Conservation (phyloP, 64 coral and sea anemone species). For the Hydrozoanthus tunicans region DNA sequence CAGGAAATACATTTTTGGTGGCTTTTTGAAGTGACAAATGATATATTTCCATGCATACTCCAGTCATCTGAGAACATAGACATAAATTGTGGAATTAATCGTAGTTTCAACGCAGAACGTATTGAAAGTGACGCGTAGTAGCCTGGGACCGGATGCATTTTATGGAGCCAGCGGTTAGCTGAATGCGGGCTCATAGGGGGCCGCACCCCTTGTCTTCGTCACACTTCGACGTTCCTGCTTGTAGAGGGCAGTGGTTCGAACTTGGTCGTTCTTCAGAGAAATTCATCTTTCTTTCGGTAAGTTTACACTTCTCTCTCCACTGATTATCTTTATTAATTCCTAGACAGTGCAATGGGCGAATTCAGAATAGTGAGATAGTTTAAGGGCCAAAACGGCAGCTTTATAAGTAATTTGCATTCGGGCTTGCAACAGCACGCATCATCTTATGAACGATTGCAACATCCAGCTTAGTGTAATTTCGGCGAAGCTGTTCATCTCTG, state of each 20-base stretch:
- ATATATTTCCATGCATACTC: no score
- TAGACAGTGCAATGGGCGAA: background rate
- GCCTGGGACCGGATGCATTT: conserved; percentile 23
- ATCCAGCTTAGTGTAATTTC: conserved; percentile 7
- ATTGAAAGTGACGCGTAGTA: background rate
- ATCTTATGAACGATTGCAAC: conserved; percentile 40
- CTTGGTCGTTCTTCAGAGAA: background rate
- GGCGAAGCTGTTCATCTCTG: conserved; percentile 25
- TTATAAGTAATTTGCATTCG: conserved; percentile 31
- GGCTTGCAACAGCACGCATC: background rate
- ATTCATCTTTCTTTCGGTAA: conserved; percentile 12
- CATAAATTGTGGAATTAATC: no score
- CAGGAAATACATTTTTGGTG: no score
- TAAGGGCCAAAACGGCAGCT: background rate
- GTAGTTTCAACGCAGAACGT: no score
- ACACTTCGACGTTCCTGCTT: conserved; percentile 37
- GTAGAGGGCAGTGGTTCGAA: conserved; percentile 46
- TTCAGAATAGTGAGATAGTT: background rate
- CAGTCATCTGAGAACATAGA: no score
- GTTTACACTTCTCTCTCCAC: background rate
- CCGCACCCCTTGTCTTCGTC: conserved; percentile 52
- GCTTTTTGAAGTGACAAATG: no score
- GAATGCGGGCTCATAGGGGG: conserved; percentile 38
- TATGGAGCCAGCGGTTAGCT: conserved; percentile 22
- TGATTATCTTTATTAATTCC: conserved; percentile 5